A percentile compares a stretch with the other conserved stretches of the same genome.
phyloP scores from a whole-genome alignment of 92 coral and sea anemone species.

The Zoanthus sansibaricus region DNA sequence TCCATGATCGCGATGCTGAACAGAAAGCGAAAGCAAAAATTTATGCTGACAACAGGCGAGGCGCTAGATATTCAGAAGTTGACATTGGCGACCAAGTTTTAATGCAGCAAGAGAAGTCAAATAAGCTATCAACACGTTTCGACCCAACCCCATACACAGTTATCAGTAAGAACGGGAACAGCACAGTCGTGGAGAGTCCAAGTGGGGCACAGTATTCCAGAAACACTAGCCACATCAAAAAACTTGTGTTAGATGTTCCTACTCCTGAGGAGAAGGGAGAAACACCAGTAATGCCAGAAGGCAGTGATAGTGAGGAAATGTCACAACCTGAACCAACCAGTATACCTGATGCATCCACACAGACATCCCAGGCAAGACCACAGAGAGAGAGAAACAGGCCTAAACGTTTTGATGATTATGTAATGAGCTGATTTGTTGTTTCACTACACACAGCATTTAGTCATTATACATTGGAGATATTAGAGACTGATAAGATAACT shows the following conservation, averaged over 20 bases:
- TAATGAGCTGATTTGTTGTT: neutral
- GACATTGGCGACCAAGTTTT: slow-evolving; percentile 35
- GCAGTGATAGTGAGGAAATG: slow-evolving; percentile 4
- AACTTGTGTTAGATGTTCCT: neutral
- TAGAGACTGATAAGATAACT: neutral
- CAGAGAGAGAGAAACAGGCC: slow-evolving; percentile 16
- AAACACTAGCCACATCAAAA: neutral
- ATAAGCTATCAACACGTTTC: too few relatives aligned
- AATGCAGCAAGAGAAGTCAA: slow-evolving; percentile 4
- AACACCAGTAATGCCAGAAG: slow-evolving; percentile 9
- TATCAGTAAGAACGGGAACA: slow-evolving; percentile 44
- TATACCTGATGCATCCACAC: neutral
- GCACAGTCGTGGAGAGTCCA: neutral
- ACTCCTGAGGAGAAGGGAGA: slow-evolving; percentile 13
- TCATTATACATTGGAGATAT: neutral
- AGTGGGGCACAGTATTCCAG: too few relatives aligned
- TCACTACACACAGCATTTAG: neutral
- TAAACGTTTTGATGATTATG: neutral
- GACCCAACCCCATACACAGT: neutral
- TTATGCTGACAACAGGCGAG: slow-evolving; percentile 45
- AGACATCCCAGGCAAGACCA: slow-evolving; percentile 23
- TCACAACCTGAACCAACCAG: neutral
- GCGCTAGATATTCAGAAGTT: slow-evolving; percentile 39
- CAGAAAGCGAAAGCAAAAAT: slow-evolving; percentile 53
- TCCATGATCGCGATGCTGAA: slow-evolving; percentile 19